phyloP scores from a whole-genome alignment of 2,797 vertebrate species.

The Gephyroberyx darwinii region DNA sequence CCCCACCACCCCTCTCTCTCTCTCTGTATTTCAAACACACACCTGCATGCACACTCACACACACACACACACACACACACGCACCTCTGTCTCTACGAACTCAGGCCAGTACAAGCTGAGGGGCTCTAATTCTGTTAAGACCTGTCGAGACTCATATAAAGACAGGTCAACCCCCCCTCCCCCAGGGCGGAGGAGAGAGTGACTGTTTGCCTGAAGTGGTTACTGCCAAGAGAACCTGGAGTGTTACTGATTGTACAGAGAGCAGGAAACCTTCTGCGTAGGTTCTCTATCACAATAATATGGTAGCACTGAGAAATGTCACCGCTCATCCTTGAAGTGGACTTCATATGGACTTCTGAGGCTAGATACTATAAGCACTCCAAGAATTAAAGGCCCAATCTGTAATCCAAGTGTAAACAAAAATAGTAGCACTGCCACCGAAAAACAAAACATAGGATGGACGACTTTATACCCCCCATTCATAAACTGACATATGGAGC shows the following conservation, averaged over 20 bases:
- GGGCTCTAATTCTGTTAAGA: constrained; percentile 82
- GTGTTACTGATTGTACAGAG: constrained; percentile 32
- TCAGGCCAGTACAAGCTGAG: constrained; percentile 58
- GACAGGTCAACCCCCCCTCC: constrained; percentile 56
- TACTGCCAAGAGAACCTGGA: constrained; percentile 47
- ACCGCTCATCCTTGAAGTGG: background rate
- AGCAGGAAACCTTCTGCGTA: background rate
- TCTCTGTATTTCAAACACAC: too few relatives aligned
- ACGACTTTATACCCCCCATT: background rate
- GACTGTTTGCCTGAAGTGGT: constrained; percentile 54
- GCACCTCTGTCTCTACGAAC: background rate
- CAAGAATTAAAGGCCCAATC: background rate
- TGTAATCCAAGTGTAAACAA: constrained; percentile 6
- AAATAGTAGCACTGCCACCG: background rate
- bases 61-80: constrained; percentile 25
- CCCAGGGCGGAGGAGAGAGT: constrained; percentile 43
- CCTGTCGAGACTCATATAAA: constrained; percentile 76
- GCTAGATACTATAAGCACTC: background rate
- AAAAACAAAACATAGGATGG: background rate
- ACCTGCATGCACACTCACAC: background rate
- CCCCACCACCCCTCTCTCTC: too few relatives aligned
- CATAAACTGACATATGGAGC: background rate
- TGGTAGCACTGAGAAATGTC: background rate
- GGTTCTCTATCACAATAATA: background rate
- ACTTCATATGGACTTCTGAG: background rate